phyloP scores from a whole-genome alignment of 2,797 vertebrate genomes.

The Gephyroberyx darwinii region DNA sequence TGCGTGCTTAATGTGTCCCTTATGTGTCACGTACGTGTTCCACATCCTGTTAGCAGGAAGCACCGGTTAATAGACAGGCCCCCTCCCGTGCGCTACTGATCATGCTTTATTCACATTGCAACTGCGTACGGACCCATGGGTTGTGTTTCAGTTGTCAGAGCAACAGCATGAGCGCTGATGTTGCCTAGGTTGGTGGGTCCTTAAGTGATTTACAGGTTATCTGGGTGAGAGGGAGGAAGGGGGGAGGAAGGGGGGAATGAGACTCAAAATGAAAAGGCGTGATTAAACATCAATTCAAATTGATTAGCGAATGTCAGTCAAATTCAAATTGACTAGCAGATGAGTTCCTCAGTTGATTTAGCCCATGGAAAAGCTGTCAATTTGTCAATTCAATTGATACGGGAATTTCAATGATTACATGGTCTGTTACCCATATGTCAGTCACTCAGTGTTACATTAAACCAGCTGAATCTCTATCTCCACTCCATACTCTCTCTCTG shows the following conservation, averaged over 20 bases:
- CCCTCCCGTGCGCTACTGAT: constrained; percentile 52
- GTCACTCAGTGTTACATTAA: constrained; percentile 55
- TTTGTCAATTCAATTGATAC: constrained; percentile 61
- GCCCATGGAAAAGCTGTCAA: constrained; percentile 40
- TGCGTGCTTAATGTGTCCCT: constrained; percentile 20
- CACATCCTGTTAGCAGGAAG: constrained; percentile 39
- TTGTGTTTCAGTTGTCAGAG: constrained; percentile 68
- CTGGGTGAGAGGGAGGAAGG: constrained; percentile 13
- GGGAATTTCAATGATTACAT: constrained; percentile 55
- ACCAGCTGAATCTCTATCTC: constrained; percentile 18
- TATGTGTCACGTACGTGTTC: constrained; percentile 21
- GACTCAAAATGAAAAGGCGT: constrained; percentile 19
- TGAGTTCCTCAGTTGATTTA: constrained; percentile 36
- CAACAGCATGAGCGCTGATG: constrained; percentile 50
- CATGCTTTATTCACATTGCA: constrained; percentile 51
- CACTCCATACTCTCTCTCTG: background rate
- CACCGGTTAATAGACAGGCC: constrained; percentile 44
- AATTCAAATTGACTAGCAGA: constrained; percentile 58
- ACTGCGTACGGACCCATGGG: constrained; percentile 53
- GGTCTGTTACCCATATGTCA: constrained; percentile 51
- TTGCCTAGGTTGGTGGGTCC: constrained; percentile 21
- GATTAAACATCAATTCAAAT: constrained; percentile 36
- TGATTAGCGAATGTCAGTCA: constrained; percentile 66
- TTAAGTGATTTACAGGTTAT: constrained; percentile 47
- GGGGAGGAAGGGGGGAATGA: background rate